A percentile compares a stretch with the other conserved stretches of the same genome.
phyloP scores from a whole-genome alignment of 1,140 invertebrate genomes.

The Solenopsis invicta region DNA sequence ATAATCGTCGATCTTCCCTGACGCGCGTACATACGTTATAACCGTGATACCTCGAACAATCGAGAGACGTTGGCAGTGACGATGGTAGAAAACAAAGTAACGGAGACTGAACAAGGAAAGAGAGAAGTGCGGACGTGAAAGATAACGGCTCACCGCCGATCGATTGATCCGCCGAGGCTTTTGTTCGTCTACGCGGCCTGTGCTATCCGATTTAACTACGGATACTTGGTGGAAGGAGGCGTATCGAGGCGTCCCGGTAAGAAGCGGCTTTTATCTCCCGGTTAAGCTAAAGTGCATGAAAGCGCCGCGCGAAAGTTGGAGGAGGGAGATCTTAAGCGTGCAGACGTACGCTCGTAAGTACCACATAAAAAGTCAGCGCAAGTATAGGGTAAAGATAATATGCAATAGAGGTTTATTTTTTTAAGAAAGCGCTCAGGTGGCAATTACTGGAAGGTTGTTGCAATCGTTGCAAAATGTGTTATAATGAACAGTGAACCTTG shows the following conservation, averaged over 20 bases:
- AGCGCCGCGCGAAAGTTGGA: slow-evolving; percentile 18
- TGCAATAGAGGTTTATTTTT: no score
- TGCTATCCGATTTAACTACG: slow-evolving; percentile 84
- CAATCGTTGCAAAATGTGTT: no score
- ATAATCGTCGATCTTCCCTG: slow-evolving; percentile 66
- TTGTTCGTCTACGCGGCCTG: slow-evolving; percentile 80
- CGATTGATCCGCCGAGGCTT: slow-evolving; percentile 84
- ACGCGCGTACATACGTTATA: slow-evolving; percentile 54
- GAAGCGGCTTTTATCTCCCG: slow-evolving; percentile 81
- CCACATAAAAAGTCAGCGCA: slow-evolving; percentile 10
- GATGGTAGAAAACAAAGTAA: slow-evolving; percentile 64
- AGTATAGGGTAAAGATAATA: background rate
- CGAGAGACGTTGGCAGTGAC: slow-evolving; percentile 48
- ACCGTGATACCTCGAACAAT: slow-evolving; percentile 70
- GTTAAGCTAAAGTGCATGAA: slow-evolving; percentile 78
- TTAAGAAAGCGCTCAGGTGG: no score
- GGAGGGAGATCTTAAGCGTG: background rate
- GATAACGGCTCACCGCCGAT: slow-evolving; percentile 84
- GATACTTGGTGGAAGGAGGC: slow-evolving; percentile 37
- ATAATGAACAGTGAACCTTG: no score
- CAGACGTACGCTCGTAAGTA: background rate
- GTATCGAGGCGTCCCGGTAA: slow-evolving; percentile 64
- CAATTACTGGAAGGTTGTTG: no score
- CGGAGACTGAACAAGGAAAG: slow-evolving; percentile 69
- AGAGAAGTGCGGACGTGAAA: slow-evolving; percentile 81